Evolutionary conservation across 2,113 vertebrate species (phyloP), one percentile per base, ranked within the genome.

Genomic region (Oncorhynchus nerka): DNA sequence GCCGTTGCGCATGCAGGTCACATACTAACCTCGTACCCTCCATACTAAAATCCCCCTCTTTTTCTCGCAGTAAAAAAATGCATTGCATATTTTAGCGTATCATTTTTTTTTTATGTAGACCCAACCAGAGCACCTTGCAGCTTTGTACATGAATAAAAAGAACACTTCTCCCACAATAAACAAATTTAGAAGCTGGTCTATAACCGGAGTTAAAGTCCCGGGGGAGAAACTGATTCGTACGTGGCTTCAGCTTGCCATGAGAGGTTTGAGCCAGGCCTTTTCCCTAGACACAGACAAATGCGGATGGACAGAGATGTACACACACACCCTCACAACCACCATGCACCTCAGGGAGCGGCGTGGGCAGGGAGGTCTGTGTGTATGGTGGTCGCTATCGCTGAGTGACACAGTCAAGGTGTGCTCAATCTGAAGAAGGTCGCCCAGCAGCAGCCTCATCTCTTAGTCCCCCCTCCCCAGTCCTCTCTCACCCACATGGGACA

Each of bases 1-100:
- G 39, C 39, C 39, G 39, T 45, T 45, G 70, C 28, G 20, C 70
- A 71, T 59, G 70, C 70, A 5, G 26, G 11, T 59, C 70, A 72
- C 70, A 59, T 20, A 30, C n/a, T 30, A 55, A 24, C 13, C 70
- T 19, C 24, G 57, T 30, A 55, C 51, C 49, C 15, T 72, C 70
- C 70, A 59, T 72, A 32, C 70, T 30, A 72, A 57, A 59, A 51
- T 15, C 15, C 15, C 4, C 11, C 49, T 16, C 3, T 51, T 51
- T 51, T 51, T 61, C n/a, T 7, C 1, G 2, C 2, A 0, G 2
- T 22, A n/a, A 15, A 61, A 61, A 61, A 61, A 61, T 61, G n/a
- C n/a, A 61, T 61, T 4, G 59, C 20, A 61, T 61, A 61, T 61
- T 61, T 61, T 61, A 61, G 59, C 12, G 5, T 61, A n/a, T 61